These are phyloP conservation scores for Melinopterus prodromus DNA, from an alignment of 2,888 invertebrate genomes.

Conservation along the genomic window DNA sequence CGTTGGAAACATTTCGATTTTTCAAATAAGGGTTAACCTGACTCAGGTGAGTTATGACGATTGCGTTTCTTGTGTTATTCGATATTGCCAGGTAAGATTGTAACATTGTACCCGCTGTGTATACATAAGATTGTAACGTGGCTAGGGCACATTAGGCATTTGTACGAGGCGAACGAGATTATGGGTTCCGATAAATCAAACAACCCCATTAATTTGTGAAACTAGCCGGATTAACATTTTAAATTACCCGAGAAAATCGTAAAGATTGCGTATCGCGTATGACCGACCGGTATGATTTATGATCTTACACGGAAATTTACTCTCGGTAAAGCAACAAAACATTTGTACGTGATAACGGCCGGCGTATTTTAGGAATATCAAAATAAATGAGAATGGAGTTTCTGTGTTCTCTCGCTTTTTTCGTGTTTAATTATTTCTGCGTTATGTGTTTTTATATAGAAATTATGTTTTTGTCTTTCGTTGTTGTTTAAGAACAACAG, in stretches of 20 bases:
- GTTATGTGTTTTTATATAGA: no score
- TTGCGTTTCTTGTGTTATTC: no score
- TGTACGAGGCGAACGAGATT: neutral
- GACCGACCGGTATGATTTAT: neutral
- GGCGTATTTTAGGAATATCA: neutral
- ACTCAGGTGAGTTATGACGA: no score
- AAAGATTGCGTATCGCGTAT: neutral
- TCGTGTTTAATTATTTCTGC: no score
- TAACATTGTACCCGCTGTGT: neutral
- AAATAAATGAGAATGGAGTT: neutral
- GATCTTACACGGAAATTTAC: neutral
- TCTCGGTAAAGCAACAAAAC: neutral
- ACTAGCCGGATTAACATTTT: neutral
- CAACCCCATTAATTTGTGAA: neutral
- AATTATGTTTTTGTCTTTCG: no score
- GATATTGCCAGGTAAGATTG: neutral
- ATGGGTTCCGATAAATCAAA: neutral
- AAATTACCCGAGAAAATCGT: conserved; percentile 4
- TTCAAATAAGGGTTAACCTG: no score
- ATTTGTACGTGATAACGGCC: neutral
- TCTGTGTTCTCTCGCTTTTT: no score
- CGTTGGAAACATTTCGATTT: no score
- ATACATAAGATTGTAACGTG: neutral
- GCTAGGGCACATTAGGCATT: neutral
- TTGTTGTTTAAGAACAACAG: no score